Percentiles rank a stretch among this genome's conserved stretches.
Conservation (phyloP, 2,888 invertebrate species). For the Drosophila ustulata region DNA sequence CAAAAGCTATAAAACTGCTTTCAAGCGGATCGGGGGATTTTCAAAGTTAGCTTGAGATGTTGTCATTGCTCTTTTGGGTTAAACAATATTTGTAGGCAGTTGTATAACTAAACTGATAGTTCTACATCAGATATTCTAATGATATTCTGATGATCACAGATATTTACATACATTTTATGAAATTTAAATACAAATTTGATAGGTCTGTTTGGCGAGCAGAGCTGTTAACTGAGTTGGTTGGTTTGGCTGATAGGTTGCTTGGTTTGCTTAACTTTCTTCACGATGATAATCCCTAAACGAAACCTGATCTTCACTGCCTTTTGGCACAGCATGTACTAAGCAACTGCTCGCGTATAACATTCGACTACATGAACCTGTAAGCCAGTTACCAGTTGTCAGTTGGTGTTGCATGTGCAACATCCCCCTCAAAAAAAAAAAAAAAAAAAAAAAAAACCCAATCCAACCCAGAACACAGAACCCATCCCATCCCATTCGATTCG, state of each 20-base stretch:
- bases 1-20: not conserved
- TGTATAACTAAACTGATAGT: no score
- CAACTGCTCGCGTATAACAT: slow-evolving; percentile 22
- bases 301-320: slow-evolving; percentile 53
- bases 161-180: slow-evolving; percentile 12
- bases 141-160: not conserved
- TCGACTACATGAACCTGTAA: slow-evolving; percentile 40
- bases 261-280: slow-evolving; percentile 22
- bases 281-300: slow-evolving; percentile 47
- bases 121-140: not conserved
- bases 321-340: slow-evolving; percentile 40
- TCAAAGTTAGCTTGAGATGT: not conserved
- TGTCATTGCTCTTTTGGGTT: not conserved
- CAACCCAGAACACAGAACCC: not conserved
- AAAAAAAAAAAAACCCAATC: not conserved
- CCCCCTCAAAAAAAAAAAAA: not conserved
- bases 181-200: slow-evolving; percentile 12
- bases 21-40: not conserved
- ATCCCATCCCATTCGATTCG: slow-evolving; percentile 29
- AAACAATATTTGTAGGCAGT: not conserved
- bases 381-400: slow-evolving; percentile 26
- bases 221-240: not conserved
- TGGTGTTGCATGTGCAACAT: slow-evolving; percentile 38
- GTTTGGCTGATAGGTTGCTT: not conserved
- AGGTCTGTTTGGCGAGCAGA: not conserved